Base-by-base conservation (phyloP, 2,888 invertebrate species). In the Melanostoma mellinum region DNA sequence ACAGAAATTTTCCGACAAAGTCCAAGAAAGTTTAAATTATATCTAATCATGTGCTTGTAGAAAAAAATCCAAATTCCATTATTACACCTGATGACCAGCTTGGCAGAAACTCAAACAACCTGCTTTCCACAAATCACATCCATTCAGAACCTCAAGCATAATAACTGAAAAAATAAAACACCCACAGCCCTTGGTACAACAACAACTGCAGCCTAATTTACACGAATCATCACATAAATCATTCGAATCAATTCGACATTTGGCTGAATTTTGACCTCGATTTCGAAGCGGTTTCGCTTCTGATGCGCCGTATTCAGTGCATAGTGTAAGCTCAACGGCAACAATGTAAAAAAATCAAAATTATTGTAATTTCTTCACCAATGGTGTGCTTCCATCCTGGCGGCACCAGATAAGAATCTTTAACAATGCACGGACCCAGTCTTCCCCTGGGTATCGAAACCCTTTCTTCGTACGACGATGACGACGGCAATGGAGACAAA, bases 311-410 rank as follows among this genome's bases (percentile, higher is more conserved):
- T 38, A n/a, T 33, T 8, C 50, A 10, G 52, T 46, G 50, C 36
- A 35, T 46, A 35, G 35, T 61, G 6, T 20, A 30, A 65, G 48
- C 69, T 35, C 60, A 50, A 63, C 32, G 40, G 53, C 60, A 60
- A 84, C 65, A 84, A 84, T 58, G 69, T 65, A 53, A 52, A 71
- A 60, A 61, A 60, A 42, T 79, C 74, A 75, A 84, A 84, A 84
- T 84, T 84, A 84, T 84, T 84, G 79, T 84, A 79, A 84, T 84
- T 84, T 84, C 79, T 69, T 67, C 74, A 67, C 65, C 78, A 67
- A 38, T 65, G 74, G 58, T 69, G 63, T 69, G 68, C 55, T 46
- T 32, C 55, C 53, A 38, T 76, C 71, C 56, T 48, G 67, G 36
- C 46, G 71, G 53, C 50, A 9, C 30, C 61, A 52, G 84, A 84